Evolutionary conservation across 1,140 invertebrate species (phyloP).

Genomic region (Hermatobates lingyangjiaoensis): DNA sequence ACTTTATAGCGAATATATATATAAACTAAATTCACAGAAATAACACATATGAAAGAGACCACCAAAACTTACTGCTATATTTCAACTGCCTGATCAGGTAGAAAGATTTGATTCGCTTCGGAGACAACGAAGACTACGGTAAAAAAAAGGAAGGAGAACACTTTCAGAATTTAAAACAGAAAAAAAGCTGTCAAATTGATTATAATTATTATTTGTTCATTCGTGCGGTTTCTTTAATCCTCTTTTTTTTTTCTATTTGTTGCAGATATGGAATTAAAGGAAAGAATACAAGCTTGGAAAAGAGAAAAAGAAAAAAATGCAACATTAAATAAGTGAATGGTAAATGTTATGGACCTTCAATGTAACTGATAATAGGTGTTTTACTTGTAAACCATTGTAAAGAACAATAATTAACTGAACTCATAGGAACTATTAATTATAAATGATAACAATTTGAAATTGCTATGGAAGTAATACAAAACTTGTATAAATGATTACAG

Average conservation of each 20-base stretch:
- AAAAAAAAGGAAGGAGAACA: background rate
- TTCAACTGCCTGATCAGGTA: background rate
- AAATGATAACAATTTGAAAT: too few relatives aligned
- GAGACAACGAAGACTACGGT: background rate
- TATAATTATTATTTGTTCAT: background rate
- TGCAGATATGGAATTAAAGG: conserved; percentile 50
- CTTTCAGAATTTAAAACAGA: background rate
- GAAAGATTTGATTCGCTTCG: background rate
- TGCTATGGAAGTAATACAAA: too few relatives aligned
- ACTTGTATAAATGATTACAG: too few relatives aligned
- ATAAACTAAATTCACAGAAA: too few relatives aligned
- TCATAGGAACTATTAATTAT: too few relatives aligned
- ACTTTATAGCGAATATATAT: too few relatives aligned
- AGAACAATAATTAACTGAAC: too few relatives aligned
- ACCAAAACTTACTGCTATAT: background rate
- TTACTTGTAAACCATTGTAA: too few relatives aligned
- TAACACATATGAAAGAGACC: too few relatives aligned
- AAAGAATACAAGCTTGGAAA: conserved; percentile 60
- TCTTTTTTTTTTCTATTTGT: conserved; percentile 19
- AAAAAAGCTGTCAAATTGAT: background rate
- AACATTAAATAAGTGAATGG: background rate
- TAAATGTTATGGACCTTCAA: too few relatives aligned
- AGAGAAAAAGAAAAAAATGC: conserved; percentile 29
- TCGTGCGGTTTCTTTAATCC: background rate
- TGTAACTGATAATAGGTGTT: too few relatives aligned